Conservation (phyloP, 2,888 invertebrate species). For the Eurytoma californica region DNA sequence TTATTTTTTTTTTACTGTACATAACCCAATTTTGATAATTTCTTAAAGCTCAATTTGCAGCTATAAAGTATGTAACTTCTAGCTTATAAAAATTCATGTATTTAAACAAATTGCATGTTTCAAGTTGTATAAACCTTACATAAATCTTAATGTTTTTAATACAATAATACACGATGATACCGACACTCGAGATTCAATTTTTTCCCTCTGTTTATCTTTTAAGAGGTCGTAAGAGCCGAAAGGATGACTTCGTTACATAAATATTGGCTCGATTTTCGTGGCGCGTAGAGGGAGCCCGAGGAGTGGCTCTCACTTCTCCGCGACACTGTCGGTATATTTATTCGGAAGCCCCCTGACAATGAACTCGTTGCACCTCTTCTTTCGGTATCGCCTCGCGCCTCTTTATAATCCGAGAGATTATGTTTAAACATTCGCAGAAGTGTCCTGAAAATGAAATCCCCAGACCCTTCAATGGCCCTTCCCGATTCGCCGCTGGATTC, state of each 20-base stretch:
- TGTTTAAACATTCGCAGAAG: neutral
- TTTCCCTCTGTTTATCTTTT: slow-evolving; percentile 62
- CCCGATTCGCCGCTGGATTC: too few species aligned
- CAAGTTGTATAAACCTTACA: too few species aligned
- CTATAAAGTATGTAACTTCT: too few species aligned
- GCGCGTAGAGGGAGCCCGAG: neutral
- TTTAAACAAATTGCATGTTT: too few species aligned
- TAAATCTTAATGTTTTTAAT: too few species aligned
- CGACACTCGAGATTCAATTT: neutral
- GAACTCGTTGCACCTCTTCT: neutral
- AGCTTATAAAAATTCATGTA: too few species aligned
- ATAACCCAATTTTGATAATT: too few species aligned
- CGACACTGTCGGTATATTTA: slow-evolving; percentile 17
- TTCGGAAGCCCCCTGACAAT: slow-evolving; percentile 28
- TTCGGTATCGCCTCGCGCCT: neutral
- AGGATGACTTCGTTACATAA: slow-evolving; percentile 69
- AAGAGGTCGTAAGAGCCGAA: slow-evolving; percentile 46
- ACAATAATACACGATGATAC: neutral
- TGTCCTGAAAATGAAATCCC: neutral
- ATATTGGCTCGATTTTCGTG: slow-evolving; percentile 64
- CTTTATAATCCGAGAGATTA: slow-evolving; percentile 15
- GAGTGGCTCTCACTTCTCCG: neutral
- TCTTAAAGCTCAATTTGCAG: too few species aligned
- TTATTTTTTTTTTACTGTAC: too few species aligned
- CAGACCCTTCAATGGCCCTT: neutral